Conservation (phyloP, 2,888 invertebrate species). For the Drosophila picticornis region DNA sequence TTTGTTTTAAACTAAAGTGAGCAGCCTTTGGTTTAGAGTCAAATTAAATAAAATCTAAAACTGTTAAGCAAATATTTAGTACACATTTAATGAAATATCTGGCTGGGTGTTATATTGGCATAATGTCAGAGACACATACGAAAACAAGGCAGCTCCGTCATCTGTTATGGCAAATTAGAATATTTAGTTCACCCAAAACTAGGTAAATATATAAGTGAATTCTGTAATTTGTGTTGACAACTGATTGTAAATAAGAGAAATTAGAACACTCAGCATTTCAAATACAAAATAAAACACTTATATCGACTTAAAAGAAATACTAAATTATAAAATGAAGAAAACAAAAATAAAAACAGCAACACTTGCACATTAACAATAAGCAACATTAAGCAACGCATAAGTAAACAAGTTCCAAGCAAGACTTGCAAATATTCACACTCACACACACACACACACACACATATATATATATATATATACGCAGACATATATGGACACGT, state of each 20-base stretch:
- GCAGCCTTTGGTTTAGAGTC: not conserved
- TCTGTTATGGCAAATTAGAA: slow-evolving; percentile 17
- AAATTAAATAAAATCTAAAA: not conserved
- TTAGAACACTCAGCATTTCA: slow-evolving; percentile 22
- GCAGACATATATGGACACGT: not conserved
- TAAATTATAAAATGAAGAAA: slow-evolving; percentile 8
- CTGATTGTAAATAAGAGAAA: slow-evolving; percentile 47
- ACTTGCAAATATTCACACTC: slow-evolving; percentile 45
- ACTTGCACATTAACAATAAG: slow-evolving; percentile 46
- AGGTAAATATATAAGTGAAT: slow-evolving; percentile 14
- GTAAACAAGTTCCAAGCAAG: slow-evolving; percentile 70
- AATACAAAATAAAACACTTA: slow-evolving; percentile 31
- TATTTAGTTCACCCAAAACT: slow-evolving; percentile 24
- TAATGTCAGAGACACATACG: not conserved
- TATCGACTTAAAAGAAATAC: slow-evolving; percentile 49
- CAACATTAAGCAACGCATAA: slow-evolving; percentile 48
- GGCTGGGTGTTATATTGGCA: not conserved
- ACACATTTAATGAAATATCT: not conserved
- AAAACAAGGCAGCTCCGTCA: slow-evolving; percentile 6
- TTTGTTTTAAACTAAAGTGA: not conserved
- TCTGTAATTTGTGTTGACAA: slow-evolving; percentile 27
- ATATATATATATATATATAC: not conserved
- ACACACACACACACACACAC: slow-evolving; percentile 12
- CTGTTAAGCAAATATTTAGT: not conserved
- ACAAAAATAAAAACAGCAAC: slow-evolving; percentile 15